Base-by-base conservation (phyloP, 1,140 invertebrate species). In the Drosophila gunungcola region DNA sequence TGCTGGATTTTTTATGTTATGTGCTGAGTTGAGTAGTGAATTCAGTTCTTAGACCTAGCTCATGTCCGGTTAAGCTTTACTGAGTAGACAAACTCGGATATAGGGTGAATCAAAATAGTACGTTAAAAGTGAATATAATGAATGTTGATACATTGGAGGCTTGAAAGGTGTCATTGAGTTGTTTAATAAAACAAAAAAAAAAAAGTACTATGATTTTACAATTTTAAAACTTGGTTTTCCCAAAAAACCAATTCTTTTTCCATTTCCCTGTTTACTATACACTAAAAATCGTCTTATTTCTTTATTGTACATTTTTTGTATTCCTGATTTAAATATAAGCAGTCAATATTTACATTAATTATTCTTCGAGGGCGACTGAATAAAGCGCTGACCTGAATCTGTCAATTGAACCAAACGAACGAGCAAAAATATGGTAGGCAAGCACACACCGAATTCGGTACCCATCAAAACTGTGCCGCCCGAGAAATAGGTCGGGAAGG, bases 341-440 rank as follows among this genome's bases (percentile, higher is more conserved):
- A 21, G 16, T 45, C 16, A 13, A 25, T 45, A 32, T 32, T 32
- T 32, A 32, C 29, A 32, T 32, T 32, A 6, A 32, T 32, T 41
- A 21, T 43, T 43, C 9, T 10, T 43, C 16, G 27, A 21, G 12
- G 25, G 36, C 25, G 43, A 32, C 56, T 32, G 36, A 51, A 62
- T 51, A 34, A 85, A 85, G 77, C 85, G 81, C 77, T 86, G 79
- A 82, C 83, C 78, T 62, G 74, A 83, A 82, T 86, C 61, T 88
- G 75, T 79, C 78, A 78, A 82, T 88, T 82, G 76, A 76, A 75
- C 83, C 55, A 82, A 84, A 81, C 67, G 43, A 61, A 21, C 16
- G 16, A 80, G 41, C 43, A 46, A 54, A 58, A 70, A 27, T 10
- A 45, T 64, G 25, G 49, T 39, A 32, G 48, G 7, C 43, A 48